A percentile compares a stretch with the other conserved stretches of the same genome.
Conservation (phyloP, 2,113 vertebrate species). For the Semnornis frantzii region DNA sequence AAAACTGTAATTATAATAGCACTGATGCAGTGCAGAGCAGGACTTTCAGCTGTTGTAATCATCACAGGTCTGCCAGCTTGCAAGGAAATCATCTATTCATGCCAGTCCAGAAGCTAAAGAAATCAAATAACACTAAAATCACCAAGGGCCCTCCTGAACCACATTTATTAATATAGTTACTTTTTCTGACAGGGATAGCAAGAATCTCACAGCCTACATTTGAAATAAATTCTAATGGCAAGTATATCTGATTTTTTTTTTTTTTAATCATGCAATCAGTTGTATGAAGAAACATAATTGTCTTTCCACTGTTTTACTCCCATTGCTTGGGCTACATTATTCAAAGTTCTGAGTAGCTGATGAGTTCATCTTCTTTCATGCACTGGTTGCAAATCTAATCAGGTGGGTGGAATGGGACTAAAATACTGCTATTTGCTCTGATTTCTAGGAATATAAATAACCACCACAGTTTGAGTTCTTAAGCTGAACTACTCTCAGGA, state of each 20-base stretch:
- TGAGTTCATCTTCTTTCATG: not conserved
- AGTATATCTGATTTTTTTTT: not conserved
- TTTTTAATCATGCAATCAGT: not conserved
- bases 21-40: not conserved
- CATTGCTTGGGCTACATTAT: not conserved
- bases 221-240: not conserved
- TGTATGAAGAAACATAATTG: not conserved
- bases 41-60: conserved; percentile 26
- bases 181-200: not conserved
- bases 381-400: conserved; percentile 11
- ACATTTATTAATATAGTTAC: not conserved
- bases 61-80: not conserved
- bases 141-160: not conserved
- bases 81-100: not conserved
- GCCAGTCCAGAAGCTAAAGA: not conserved
- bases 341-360: not conserved
- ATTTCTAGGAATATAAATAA: conserved; percentile 50
- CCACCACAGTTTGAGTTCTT: not conserved
- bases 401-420: conserved; percentile 17
- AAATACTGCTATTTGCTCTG: conserved; percentile 13
- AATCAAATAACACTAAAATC: not conserved
- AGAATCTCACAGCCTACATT: not conserved
- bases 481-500: not conserved
- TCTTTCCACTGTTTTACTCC: conserved; percentile 27
- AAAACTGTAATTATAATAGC: not conserved